phyloP scores from a whole-genome alignment of 2,113 vertebrate species.

The Leptodactylus fuscus region DNA sequence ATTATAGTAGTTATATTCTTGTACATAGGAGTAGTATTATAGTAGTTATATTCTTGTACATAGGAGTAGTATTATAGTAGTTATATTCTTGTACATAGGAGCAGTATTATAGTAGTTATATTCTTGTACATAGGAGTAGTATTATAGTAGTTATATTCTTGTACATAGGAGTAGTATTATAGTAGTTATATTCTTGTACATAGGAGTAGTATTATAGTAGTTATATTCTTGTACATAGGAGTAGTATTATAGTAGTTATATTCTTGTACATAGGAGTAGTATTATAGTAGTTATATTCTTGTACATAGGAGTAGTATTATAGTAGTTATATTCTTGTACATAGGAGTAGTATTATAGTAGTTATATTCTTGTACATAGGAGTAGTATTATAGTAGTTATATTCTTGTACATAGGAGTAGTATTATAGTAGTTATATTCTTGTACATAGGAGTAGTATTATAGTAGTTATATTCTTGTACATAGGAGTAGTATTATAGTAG shows the following conservation, averaged over 20 bases:
- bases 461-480: too few species aligned
- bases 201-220: slow-evolving; percentile 1
- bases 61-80: not conserved
- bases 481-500: too few species aligned
- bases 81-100: not conserved
- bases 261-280: not conserved
- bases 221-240: not conserved
- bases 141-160: slow-evolving; percentile 7
- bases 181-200: slow-evolving; percentile 2
- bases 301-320: not conserved
- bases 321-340: slow-evolving; percentile 3
- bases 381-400: not conserved
- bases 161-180: not conserved
- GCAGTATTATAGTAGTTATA: slow-evolving; percentile 2
- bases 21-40: not conserved
- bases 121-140: not conserved
- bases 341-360: not conserved
- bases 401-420: not conserved
- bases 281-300: slow-evolving; percentile 7
- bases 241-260: slow-evolving; percentile 2
- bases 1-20: not conserved
- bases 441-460: too few species aligned
- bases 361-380: too few species aligned
- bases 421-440: too few species aligned
- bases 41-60: too few species aligned